A percentile compares a stretch with the other conserved stretches of the same genome.
These are phyloP conservation scores for Metopolophium dirhodum DNA, from an alignment of 1,140 invertebrate genomes.

Conservation along the genomic window DNA sequence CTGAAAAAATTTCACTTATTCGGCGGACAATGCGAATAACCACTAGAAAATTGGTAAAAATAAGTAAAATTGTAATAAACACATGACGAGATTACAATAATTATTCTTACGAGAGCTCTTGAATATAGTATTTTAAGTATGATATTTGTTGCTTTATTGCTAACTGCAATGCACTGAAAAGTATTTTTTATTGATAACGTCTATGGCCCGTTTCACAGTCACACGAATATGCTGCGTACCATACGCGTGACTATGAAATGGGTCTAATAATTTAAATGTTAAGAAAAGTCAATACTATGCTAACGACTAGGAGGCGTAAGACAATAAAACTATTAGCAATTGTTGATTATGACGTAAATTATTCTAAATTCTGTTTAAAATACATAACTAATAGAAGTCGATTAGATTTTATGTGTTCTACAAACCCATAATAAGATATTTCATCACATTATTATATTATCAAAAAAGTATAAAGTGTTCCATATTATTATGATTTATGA, in stretches of 20 bases:
- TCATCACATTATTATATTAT: neutral
- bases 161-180: neutral
- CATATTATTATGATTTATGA: too few relatives aligned
- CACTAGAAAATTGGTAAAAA: neutral
- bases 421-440: neutral
- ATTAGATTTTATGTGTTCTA: neutral
- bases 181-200: neutral
- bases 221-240: neutral
- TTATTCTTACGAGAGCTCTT: neutral
- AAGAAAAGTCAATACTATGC: neutral
- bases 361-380: neutral
- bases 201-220: neutral
- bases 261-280: neutral
- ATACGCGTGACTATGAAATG: neutral
- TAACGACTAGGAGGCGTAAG: neutral
- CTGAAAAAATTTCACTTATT: neutral
- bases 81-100: neutral
- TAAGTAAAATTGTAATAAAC: neutral
- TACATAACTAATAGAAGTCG: neutral
- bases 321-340: too few relatives aligned
- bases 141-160: neutral
- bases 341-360: too few relatives aligned
- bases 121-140: neutral
- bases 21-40: neutral
- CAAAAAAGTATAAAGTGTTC: too few relatives aligned